Evolutionary conservation across 2,888 invertebrate species (phyloP).

Genomic region (Troides oblongomaculatus): DNA sequence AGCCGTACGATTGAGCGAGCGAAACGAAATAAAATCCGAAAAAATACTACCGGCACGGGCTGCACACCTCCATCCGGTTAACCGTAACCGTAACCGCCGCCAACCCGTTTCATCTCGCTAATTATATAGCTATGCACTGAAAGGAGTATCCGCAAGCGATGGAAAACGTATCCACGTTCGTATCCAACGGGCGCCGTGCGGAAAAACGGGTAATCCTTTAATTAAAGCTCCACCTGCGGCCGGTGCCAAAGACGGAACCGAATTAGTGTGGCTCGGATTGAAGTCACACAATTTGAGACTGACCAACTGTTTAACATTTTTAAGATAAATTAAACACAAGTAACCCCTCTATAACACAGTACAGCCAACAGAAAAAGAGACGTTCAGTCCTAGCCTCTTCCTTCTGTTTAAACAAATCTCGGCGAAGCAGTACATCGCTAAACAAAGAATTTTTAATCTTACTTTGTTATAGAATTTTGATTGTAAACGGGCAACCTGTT

Average conservation of each 20-base stretch:
- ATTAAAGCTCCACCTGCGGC: constrained; percentile 54
- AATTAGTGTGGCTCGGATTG: constrained; percentile 32
- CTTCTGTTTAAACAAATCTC: too few species aligned
- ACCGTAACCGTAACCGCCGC: constrained; percentile 46
- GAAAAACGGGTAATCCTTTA: constrained; percentile 66
- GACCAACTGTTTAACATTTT: background rate
- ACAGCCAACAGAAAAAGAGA: too few species aligned
- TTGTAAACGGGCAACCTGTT: too few species aligned
- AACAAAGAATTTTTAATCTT: too few species aligned
- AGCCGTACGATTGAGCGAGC: constrained; percentile 18
- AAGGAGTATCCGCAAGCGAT: constrained; percentile 32
- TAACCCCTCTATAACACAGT: too few species aligned
- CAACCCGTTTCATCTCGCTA: constrained; percentile 61
- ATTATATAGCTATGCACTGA: constrained; percentile 48
- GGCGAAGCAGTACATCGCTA: too few species aligned
- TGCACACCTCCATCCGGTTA: constrained; percentile 53
- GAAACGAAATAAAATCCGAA: constrained; percentile 37
- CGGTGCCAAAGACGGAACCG: constrained; percentile 46
- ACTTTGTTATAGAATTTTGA: too few species aligned
- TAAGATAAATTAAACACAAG: too few species aligned
- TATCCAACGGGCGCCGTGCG: constrained; percentile 36
- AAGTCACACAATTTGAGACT: constrained; percentile 11
- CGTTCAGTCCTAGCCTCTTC: too few species aligned
- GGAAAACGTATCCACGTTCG: constrained; percentile 34
- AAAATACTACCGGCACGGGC: constrained; percentile 47